Conservation (phyloP, 2,888 invertebrate species). For the Ischnura elegans region DNA sequence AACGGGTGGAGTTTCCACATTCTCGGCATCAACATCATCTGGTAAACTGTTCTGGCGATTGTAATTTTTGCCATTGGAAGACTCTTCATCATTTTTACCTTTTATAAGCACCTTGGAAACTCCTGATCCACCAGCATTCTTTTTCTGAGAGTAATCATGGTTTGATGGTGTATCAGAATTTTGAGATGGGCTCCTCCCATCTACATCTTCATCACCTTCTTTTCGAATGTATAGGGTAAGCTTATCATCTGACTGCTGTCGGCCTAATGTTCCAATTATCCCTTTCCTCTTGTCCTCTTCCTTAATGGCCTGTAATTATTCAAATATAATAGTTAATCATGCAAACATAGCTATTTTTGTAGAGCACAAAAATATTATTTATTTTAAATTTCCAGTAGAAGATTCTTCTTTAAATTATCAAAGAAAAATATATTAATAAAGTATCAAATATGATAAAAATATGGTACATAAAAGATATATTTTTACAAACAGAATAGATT, state of each 20-base stretch:
- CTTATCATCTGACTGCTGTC: slow-evolving; percentile 79
- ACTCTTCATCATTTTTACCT: slow-evolving; percentile 76
- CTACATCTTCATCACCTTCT: slow-evolving; percentile 75
- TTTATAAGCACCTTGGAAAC: slow-evolving; percentile 73
- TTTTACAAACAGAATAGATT: too few species aligned
- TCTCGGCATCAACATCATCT: slow-evolving; percentile 93
- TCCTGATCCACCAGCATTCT: slow-evolving; percentile 71
- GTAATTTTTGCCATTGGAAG: not conserved
- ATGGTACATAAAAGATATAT: too few species aligned
- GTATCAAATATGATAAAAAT: too few species aligned
- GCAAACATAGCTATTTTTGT: too few species aligned
- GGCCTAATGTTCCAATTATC: slow-evolving; percentile 81
- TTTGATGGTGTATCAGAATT: slow-evolving; percentile 53
- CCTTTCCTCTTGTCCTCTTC: slow-evolving; percentile 83
- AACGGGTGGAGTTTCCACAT: slow-evolving; percentile 93
- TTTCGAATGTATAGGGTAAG: slow-evolving; percentile 82
- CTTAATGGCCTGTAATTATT: slow-evolving; percentile 78
- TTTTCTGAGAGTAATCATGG: slow-evolving; percentile 71
- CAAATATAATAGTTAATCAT: too few species aligned
- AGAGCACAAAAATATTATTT: too few species aligned
- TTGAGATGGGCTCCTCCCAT: not conserved
- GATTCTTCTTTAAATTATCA: too few species aligned
- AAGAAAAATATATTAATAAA: too few species aligned
- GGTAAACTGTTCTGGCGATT: slow-evolving; percentile 79
- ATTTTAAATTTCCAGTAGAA: too few species aligned